Conservation (phyloP, 2,113 vertebrate species). For the Cygnus buccinator region DNA sequence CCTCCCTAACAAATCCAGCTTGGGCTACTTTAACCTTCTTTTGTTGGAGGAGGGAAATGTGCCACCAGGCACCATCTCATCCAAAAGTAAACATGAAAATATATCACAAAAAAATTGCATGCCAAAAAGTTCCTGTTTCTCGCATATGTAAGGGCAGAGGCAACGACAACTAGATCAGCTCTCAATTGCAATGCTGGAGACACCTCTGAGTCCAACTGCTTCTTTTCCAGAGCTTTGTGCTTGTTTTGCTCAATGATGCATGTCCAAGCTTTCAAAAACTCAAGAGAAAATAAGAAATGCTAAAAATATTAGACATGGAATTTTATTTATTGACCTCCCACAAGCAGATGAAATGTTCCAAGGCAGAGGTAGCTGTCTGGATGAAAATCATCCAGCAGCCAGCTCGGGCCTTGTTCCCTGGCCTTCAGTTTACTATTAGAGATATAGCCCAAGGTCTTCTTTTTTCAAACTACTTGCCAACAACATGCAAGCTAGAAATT, state of each 20-base stretch:
- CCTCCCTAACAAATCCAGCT: not conserved
- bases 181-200: fast-evolving
- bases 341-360: not conserved
- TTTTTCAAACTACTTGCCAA: not conserved
- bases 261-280: not conserved
- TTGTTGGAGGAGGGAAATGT: not conserved
- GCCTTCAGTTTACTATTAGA: not conserved
- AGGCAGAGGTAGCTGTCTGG: not conserved
- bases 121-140: not conserved
- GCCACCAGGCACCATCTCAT: not conserved
- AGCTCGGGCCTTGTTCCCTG: not conserved
- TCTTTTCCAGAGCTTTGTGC: not conserved
- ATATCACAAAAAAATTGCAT: not conserved
- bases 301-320: not conserved
- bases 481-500: not conserved
- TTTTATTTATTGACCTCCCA: not conserved
- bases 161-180: not conserved
- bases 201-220: fast-evolving
- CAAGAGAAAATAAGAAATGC: not conserved
- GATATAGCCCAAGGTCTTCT: not conserved
- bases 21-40: not conserved
- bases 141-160: not conserved
- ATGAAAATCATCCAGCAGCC: not conserved
- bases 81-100: not conserved
- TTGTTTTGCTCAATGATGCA: not conserved